A percentile compares a stretch with the other conserved stretches of the same genome.
phyloP scores from a whole-genome alignment of 2,797 vertebrate genomes.

The Microtus californicus region DNA sequence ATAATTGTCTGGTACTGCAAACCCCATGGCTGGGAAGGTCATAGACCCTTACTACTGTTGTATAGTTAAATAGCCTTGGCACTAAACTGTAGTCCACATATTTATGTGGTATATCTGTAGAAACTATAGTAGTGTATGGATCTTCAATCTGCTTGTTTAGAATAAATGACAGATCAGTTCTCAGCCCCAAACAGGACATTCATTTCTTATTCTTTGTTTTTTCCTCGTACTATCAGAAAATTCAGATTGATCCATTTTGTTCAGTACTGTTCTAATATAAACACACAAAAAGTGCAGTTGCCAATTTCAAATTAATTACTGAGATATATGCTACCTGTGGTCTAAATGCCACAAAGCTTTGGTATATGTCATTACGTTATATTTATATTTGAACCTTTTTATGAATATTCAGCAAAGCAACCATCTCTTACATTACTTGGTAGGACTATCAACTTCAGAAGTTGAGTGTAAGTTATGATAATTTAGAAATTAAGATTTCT shows the following conservation, averaged over 20 bases:
- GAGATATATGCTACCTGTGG: background rate
- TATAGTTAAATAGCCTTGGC: background rate
- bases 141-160: background rate
- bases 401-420: conserved; percentile 13
- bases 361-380: background rate
- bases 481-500: conserved; percentile 27
- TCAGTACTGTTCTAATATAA: background rate
- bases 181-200: background rate
- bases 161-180: background rate
- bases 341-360: conserved; percentile 20
- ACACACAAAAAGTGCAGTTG: background rate
- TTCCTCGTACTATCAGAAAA: conserved; percentile 28
- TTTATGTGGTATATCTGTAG: background rate
- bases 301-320: conserved; percentile 53
- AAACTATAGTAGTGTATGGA: too few relatives aligned
- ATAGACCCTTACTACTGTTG: background rate
- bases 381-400: conserved; percentile 18
- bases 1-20: background rate
- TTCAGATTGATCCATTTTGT: background rate
- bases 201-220: background rate
- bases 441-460: background rate
- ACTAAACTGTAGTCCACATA: background rate
- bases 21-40: background rate
- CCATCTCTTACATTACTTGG: background rate
- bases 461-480: background rate